A percentile compares a stretch with the other conserved stretches of the same genome.
Conservation (phyloP, 2,113 vertebrate species). For the Cranoglanis bouderius region DNA sequence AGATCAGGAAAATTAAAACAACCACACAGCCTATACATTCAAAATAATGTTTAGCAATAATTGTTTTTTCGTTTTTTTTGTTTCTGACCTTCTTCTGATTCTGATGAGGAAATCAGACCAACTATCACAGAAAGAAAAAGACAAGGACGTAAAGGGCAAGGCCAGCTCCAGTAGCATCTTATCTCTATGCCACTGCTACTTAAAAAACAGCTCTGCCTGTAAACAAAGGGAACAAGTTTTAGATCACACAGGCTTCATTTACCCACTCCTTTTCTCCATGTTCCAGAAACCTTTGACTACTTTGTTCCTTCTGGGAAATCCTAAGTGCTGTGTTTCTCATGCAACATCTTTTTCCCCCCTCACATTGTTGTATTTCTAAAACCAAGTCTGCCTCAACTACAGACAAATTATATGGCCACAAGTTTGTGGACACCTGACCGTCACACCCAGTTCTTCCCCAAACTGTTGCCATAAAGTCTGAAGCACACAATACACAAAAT, state of each 20-base stretch:
- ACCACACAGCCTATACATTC: too few species aligned
- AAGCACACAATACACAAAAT: too few species aligned
- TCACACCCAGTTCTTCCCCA: not conserved
- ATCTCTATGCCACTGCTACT: not conserved
- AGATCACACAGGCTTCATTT: not conserved
- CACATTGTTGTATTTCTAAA: not conserved
- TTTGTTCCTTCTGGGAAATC: slow-evolving; percentile 2
- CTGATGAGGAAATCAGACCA: not conserved
- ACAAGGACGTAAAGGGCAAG: slow-evolving; percentile 16
- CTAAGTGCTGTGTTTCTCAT: not conserved
- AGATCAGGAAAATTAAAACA: not conserved
- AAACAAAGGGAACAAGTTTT: slow-evolving; percentile 28
- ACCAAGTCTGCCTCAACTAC: not conserved
- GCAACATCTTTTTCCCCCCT: not conserved
- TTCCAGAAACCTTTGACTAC: not conserved
- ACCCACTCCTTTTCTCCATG: not conserved
- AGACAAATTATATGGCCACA: not conserved
- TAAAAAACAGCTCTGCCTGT: not conserved
- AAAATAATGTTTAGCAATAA: not conserved
- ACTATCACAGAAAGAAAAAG: not conserved
- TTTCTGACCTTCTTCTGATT: not conserved
- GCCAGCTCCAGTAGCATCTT: not conserved
- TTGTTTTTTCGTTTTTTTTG: not conserved
- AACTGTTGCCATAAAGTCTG: not conserved
- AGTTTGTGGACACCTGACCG: not conserved